Percentiles rank a stretch among this genome's conserved stretches.
Conservation (phyloP, 2,113 vertebrate genomes). For the Plecotus auritus region DNA sequence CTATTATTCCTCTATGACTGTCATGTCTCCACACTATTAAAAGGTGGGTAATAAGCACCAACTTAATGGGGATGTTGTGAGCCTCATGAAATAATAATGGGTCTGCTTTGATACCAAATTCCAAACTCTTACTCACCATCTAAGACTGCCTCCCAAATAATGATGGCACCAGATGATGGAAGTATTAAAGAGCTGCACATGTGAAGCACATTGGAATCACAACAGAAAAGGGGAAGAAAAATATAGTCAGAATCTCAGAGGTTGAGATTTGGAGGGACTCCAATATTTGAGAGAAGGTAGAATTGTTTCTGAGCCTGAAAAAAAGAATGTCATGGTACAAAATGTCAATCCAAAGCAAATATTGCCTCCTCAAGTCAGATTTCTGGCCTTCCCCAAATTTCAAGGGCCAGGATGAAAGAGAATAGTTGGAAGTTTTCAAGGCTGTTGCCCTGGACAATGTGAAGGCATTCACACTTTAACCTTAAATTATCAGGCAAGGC, state of each 20-base stretch:
- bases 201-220: neutral
- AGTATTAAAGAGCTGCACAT: neutral
- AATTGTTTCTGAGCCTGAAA: neutral
- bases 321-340: neutral
- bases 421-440: neutral
- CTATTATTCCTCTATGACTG: neutral
- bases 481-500: neutral
- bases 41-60: neutral
- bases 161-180: neutral
- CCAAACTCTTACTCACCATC: neutral
- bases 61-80: neutral
- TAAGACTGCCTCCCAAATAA: neutral
- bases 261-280: neutral
- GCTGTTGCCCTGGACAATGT: neutral
- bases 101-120: neutral
- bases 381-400: neutral
- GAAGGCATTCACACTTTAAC: neutral
- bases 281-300: neutral
- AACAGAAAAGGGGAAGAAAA: neutral
- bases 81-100: neutral
- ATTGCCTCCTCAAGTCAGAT: neutral
- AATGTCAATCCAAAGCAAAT: neutral
- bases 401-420: neutral
- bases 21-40: neutral
- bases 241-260: neutral